Conservation (phyloP, 1,140 invertebrate species). For the Musca domestica region DNA sequence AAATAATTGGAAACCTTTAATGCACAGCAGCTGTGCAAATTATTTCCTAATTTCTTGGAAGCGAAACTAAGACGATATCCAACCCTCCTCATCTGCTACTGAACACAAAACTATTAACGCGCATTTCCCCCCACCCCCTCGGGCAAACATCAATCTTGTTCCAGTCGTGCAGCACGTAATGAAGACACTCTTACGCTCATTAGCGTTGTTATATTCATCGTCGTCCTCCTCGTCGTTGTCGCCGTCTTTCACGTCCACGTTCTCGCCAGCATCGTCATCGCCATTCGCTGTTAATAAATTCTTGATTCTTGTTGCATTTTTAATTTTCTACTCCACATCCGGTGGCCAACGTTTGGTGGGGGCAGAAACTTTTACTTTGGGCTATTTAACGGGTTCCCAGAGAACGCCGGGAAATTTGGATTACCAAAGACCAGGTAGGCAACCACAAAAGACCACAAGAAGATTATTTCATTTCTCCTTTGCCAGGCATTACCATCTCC, state of each 20-base stretch:
- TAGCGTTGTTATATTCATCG: conserved; percentile 21
- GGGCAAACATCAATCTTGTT: neutral
- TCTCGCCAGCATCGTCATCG: too few species aligned
- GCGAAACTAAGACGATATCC: too few species aligned
- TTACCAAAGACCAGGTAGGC: conserved; percentile 70
- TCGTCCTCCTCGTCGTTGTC: conserved; percentile 15
- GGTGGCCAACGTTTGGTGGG: conserved; percentile 6
- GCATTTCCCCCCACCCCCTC: too few species aligned
- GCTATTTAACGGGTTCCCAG: conserved; percentile 78
- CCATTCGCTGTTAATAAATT: neutral
- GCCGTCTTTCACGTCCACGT: neutral
- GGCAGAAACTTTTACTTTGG: conserved; percentile 57
- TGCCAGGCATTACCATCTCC: conserved; percentile 55
- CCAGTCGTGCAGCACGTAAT: conserved; percentile 22
- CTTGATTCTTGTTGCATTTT: conserved; percentile 4
- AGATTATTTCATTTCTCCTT: neutral
- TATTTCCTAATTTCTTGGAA: too few species aligned
- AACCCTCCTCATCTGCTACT: too few species aligned
- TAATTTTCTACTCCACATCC: neutral
- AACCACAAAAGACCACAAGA: neutral
- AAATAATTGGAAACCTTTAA: too few species aligned
- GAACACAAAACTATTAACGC: too few species aligned
- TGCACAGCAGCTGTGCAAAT: too few species aligned
- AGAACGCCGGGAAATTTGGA: conserved; percentile 70
- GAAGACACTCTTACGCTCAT: conserved; percentile 25